These are phyloP conservation scores for Furnarius figulus DNA, from an alignment of 2,113 vertebrate genomes.

Conservation along the genomic window DNA sequence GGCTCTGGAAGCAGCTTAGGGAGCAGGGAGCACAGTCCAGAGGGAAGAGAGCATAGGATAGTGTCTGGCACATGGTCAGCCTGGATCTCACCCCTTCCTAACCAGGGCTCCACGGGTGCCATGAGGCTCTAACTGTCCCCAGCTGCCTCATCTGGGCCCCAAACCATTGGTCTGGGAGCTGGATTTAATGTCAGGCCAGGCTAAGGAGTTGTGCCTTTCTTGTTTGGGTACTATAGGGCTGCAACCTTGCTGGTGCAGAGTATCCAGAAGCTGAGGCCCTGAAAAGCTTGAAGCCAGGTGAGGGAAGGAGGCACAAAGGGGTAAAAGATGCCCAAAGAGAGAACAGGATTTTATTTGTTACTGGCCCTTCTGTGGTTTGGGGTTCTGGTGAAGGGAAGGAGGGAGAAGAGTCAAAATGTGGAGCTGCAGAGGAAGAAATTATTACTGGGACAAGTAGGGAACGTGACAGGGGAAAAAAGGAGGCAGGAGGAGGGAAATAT, in stretches of 20 bases:
- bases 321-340: background rate
- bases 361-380: background rate
- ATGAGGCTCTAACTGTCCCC: background rate
- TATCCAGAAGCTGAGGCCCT: background rate
- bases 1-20: background rate
- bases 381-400: background rate
- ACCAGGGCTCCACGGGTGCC: background rate
- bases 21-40: background rate
- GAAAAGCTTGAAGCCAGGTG: background rate
- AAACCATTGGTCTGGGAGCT: background rate
- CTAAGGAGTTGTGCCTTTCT: background rate
- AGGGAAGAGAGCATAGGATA: background rate
- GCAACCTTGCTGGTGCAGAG: background rate
- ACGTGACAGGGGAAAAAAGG: background rate
- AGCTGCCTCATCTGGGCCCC: background rate
- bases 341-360: rapidly evolving
- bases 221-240: background rate
- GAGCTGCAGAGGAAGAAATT: background rate
- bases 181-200: background rate
- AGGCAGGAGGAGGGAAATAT: background rate
- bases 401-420: background rate
- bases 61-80: rapidly evolving
- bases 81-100: background rate
- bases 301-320: background rate
- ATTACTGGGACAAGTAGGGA: background rate